phyloP scores from a whole-genome alignment of 1,140 invertebrate genomes.

The Leptopilina boulardi region DNA sequence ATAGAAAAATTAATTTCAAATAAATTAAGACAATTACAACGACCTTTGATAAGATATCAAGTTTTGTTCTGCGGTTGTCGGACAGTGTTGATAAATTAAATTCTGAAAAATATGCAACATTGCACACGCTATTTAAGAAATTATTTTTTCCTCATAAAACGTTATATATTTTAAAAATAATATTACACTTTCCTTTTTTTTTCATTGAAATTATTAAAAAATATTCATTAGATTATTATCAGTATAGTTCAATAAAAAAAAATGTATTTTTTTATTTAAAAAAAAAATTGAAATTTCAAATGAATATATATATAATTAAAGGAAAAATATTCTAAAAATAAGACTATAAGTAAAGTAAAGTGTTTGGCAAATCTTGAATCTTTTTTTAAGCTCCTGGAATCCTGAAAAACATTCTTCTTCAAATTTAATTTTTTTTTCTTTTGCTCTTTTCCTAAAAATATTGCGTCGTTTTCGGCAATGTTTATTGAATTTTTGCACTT shows the following conservation, averaged over 20 bases:
- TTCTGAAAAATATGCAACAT: conserved; percentile 14
- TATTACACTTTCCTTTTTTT: neutral
- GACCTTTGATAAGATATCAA: conserved; percentile 11
- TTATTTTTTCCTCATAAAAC: neutral
- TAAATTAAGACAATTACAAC: conserved; percentile 6
- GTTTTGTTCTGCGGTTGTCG: neutral
- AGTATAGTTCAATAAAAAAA: too few relatives aligned
- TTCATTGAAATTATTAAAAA: too few relatives aligned
- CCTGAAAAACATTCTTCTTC: neutral
- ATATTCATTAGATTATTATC: too few relatives aligned
- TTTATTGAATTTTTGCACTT: neutral
- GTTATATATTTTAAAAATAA: neutral
- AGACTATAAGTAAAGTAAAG: too few relatives aligned
- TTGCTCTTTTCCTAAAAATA: neutral
- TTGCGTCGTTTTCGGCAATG: neutral
- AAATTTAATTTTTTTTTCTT: neutral
- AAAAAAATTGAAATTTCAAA: too few relatives aligned
- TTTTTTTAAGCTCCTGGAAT: neutral
- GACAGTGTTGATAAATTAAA: conserved; percentile 11
- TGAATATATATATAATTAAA: too few relatives aligned
- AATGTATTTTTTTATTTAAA: too few relatives aligned
- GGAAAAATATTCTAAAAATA: too few relatives aligned
- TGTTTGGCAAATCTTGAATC: too few relatives aligned
- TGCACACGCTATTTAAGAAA: neutral
- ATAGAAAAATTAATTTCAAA: conserved; percentile 10